Evolutionary conservation across 2,888 invertebrate species (phyloP).

Genomic region (Tromatobia lineatoria): DNA sequence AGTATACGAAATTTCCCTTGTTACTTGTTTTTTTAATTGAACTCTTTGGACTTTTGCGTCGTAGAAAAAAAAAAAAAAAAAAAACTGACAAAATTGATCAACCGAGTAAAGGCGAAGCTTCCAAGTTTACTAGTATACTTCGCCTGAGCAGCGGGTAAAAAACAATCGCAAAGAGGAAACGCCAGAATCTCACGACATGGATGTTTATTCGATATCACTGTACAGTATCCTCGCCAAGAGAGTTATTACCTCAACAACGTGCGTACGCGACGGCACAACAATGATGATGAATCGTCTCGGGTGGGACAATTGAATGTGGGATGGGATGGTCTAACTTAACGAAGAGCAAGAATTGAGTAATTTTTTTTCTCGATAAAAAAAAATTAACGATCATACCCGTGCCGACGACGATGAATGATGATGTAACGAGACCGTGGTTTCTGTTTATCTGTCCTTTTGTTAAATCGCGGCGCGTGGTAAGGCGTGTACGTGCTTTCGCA

Average conservation of each 20-base stretch:
- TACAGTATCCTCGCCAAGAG: constrained; percentile 83
- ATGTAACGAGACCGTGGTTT: constrained; percentile 44
- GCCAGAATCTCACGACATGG: constrained; percentile 81
- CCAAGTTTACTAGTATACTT: background rate
- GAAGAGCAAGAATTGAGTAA: constrained; percentile 36
- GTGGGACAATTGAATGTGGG: constrained; percentile 72
- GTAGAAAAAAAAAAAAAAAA: no score
- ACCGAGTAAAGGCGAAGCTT: background rate
- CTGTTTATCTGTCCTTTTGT: constrained; percentile 6
- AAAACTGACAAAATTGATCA: no score
- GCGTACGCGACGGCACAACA: constrained; percentile 83
- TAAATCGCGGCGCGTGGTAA: constrained; percentile 21
- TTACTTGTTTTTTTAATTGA: no score
- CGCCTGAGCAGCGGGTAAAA: background rate
- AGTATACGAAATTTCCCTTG: no score
- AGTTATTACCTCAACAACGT: constrained; percentile 80
- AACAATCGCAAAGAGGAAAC: constrained; percentile 36
- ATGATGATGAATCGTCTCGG: constrained; percentile 75
- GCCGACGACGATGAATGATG: constrained; percentile 54
- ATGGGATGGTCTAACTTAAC: constrained; percentile 58
- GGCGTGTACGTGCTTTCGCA: constrained; percentile 52
- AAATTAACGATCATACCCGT: constrained; percentile 29
- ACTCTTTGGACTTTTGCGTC: no score
- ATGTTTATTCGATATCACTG: constrained; percentile 85
- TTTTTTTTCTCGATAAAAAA: constrained; percentile 60